Evolutionary conservation across 37 sponge, comb jelly and placozoan species (phyloP).

Genomic region (Mnemiopsis leidyi): DNA sequence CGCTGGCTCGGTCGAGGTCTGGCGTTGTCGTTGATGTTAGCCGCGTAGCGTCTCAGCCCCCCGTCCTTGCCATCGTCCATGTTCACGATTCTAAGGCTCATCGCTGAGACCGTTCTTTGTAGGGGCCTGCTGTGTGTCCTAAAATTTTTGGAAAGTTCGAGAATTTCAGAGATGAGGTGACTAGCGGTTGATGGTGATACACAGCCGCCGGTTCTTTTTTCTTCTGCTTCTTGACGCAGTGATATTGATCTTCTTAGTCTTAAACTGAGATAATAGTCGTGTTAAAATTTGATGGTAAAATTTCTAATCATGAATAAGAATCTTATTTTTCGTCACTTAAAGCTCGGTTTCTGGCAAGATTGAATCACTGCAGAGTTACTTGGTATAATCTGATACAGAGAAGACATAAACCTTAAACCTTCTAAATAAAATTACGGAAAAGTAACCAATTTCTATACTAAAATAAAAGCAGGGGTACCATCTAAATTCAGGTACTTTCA

Average conservation of each 20-base stretch:
- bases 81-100: neutral
- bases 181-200: neutral
- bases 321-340: too few species aligned
- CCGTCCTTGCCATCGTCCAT: neutral
- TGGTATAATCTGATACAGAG: too few species aligned
- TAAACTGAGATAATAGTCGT: neutral
- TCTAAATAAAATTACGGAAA: too few species aligned
- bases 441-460: too few species aligned
- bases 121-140: neutral
- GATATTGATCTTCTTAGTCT: slow-evolving; percentile 6
- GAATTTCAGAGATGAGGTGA: neutral
- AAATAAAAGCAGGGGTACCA: too few species aligned
- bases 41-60: neutral
- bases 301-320: neutral
- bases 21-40: neutral
- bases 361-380: too few species aligned
- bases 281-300: neutral
- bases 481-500: too few species aligned
- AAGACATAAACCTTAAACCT: too few species aligned
- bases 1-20: neutral
- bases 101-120: neutral
- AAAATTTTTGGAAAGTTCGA: slow-evolving; percentile 12
- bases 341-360: too few species aligned
- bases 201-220: neutral
- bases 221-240: neutral